Evolutionary conservation across 2,888 invertebrate species (phyloP), one percentile per base, ranked within the genome.

Genomic region (Lepidochitona cinerea): DNA sequence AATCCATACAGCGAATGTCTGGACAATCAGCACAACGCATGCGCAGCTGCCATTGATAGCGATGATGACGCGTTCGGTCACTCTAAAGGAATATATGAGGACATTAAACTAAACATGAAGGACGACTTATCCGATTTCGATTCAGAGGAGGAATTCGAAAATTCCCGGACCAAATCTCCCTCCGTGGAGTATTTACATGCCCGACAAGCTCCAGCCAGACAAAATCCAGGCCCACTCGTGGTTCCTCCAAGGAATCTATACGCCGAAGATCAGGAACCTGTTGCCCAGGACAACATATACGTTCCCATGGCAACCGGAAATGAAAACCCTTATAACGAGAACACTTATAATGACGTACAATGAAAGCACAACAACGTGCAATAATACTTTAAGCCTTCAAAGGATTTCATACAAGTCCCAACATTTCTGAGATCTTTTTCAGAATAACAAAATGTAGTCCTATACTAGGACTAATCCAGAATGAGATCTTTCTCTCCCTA

Each of bases 1-100:
- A 59, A 59, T 32, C 59, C 59, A 4, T 59, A 59, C 59, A 59
- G 59, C 59, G 59, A 59, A 26, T 59, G 59, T 9, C 59, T 29
- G 2, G 59, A 59, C 32, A 59, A 59, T 26, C 29, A 59, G 9
- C 32, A 59, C 59, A 59, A 59, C 59, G 59, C 59, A 59, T 59
- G 59, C 59, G 59, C 59, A 59, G 59, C 59, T 7, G 26, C 32
- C 12, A 32, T 14, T 14, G 32, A 29, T 14, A 59, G 12, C 12
- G 26, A 26, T 32, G 59, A 59, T 26, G 59, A 59, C 26, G 59
- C 23, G 14, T 14, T 29, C 29, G 59, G 3, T 26, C 29, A 29
- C 9, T 59, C 59, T 12, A 59, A 59, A 59, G 59, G 59, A 18
- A 26, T 59, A 14, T 59, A 59, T 26, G 59, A 59, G 32, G 59